Conservation (phyloP, 2,888 invertebrate species). For the Acutogordius australiensis region DNA sequence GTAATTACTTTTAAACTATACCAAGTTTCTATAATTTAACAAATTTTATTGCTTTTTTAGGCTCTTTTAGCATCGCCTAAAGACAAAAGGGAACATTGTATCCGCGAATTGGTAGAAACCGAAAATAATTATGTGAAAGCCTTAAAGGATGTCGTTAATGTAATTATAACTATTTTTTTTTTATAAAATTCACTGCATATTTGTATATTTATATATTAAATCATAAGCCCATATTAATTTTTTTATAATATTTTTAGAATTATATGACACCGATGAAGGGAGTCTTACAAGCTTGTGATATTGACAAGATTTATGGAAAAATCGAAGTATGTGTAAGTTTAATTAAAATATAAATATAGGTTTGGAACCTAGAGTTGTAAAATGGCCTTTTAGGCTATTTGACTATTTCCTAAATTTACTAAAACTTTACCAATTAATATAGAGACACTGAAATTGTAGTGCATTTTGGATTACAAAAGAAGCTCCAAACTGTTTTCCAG, state of each 20-base stretch:
- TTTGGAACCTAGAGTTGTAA: no score
- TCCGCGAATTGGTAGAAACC: constrained; percentile 61
- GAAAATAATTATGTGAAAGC: constrained; percentile 87
- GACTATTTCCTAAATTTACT: no score
- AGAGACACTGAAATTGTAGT: no score
- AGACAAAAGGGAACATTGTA: constrained; percentile 56
- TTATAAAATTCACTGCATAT: no score
- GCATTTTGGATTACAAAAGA: no score
- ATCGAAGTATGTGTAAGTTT: not conserved
- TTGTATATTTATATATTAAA: not conserved
- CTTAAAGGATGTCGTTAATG: constrained; percentile 33
- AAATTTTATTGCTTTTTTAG: no score
- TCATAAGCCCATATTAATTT: not conserved
- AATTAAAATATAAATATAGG: no score
- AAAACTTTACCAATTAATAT: no score
- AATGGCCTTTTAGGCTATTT: no score
- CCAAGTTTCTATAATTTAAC: no score
- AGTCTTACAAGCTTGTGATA: not conserved
- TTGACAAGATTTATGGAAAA: not conserved
- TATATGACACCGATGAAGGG: not conserved
- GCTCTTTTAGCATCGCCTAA: constrained; percentile 20
- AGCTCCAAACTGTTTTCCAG: no score
- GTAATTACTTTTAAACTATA: no score
- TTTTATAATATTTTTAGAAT: not conserved
- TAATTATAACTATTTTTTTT: constrained; percentile 21